Percentiles rank a stretch among this genome's conserved stretches.
Evolutionary conservation across 2,888 invertebrate species (phyloP).

Genomic region (Hirtodrosophila alboralis): DNA sequence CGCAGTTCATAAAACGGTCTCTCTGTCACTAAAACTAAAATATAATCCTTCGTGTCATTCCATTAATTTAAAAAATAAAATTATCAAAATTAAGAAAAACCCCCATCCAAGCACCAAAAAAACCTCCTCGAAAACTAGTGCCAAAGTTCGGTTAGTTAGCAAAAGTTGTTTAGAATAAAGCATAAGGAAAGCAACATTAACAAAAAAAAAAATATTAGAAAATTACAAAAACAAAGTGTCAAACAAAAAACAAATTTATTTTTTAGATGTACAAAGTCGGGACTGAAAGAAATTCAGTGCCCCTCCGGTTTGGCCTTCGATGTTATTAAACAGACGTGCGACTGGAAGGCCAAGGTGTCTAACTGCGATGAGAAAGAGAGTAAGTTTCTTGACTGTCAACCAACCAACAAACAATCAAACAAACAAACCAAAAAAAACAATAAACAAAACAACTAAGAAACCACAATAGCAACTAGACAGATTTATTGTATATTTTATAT

Average conservation of each 20-base stretch:
- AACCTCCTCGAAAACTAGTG: conserved; percentile 22
- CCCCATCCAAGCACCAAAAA: conserved; percentile 30
- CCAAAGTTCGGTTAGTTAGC: conserved; percentile 71
- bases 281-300: conserved; percentile 98
- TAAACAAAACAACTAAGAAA: conserved; percentile 3
- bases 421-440: too few species aligned
- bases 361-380: conserved; percentile 98
- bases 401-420: conserved; percentile 5
- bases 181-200: conserved; percentile 12
- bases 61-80: conserved; percentile 51
- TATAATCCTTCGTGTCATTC: conserved; percentile 57
- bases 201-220: conserved; percentile 3
- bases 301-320: conserved; percentile 98
- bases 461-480: conserved; percentile 58
- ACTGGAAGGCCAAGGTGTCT: conserved; percentile 99
- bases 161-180: conserved; percentile 18
- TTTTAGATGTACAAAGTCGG: conserved; percentile 93
- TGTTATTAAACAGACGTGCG: conserved; percentile 98
- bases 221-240: conserved; percentile 11
- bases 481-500: conserved; percentile 16
- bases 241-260: conserved; percentile 56
- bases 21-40: conserved; percentile 59
- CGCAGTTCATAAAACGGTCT: conserved; percentile 39
- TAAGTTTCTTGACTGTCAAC: conserved; percentile 87
- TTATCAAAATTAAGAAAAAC: conserved; percentile 2